These are phyloP conservation scores for Crocuta crocuta DNA, from an alignment of 2,113 vertebrate species.

Conservation along the genomic window DNA sequence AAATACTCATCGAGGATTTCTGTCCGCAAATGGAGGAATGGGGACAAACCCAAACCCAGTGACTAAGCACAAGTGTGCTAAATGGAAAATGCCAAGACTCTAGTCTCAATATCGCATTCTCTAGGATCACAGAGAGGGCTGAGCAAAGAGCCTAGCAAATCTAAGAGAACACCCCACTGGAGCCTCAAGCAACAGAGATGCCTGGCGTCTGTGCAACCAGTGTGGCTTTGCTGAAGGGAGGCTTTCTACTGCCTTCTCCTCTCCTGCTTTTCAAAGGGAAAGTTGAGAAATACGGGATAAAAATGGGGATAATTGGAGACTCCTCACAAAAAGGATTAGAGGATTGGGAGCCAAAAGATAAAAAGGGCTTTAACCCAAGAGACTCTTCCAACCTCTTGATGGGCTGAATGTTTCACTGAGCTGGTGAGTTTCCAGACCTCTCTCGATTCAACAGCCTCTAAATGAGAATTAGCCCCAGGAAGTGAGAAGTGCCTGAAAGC, in stretches of 20 bases:
- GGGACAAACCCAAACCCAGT: background rate
- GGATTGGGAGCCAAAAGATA: conserved; percentile 24
- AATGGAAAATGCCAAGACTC: background rate
- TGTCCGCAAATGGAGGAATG: background rate
- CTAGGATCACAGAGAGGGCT: background rate
- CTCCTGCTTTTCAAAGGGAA: conserved; percentile 60
- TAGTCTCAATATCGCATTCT: background rate
- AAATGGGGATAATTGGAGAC: conserved; percentile 37
- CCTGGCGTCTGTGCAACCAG: background rate
- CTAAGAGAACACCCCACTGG: accelerated
- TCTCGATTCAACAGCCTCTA: conserved; percentile 55
- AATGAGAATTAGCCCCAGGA: conserved; percentile 43
- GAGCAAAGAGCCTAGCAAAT: background rate
- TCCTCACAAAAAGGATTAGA: conserved; percentile 60
- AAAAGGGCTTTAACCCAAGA: conserved; percentile 55
- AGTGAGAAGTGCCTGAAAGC: background rate
- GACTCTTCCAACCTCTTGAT: conserved; percentile 37
- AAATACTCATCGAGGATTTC: background rate
- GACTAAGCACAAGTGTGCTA: background rate
- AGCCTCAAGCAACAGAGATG: accelerated
- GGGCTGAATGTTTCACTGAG: conserved; percentile 19
- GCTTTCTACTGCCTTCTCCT: background rate
- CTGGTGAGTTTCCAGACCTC: background rate
- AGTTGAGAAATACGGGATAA: conserved; percentile 50
- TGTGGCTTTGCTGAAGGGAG: accelerated